phyloP scores from a whole-genome alignment of 2,888 invertebrate genomes.

The Hirtodrosophila confusa region DNA sequence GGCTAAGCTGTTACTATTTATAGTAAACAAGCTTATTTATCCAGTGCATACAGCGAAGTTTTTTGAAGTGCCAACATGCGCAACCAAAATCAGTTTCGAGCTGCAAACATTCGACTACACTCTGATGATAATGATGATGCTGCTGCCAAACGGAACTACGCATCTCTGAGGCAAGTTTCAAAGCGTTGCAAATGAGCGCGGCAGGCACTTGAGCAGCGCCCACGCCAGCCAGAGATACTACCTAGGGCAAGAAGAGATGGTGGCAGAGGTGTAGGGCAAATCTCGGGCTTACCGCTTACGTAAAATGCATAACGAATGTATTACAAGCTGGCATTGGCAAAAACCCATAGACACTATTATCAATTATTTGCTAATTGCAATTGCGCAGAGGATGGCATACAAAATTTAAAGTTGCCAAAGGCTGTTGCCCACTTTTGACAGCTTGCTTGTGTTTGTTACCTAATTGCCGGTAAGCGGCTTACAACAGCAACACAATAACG shows the following conservation, averaged over 20 bases:
- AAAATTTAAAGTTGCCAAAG: background rate
- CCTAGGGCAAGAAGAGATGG: too few relatives aligned
- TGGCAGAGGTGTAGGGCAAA: background rate
- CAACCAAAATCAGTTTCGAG: constrained; percentile 2
- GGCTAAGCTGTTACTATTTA: constrained; percentile 10
- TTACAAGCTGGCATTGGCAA: constrained; percentile 24
- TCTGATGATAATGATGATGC: constrained; percentile 13
- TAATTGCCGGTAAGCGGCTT: constrained; percentile 48
- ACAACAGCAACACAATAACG: constrained; percentile 18
- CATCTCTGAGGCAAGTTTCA: constrained; percentile 36
- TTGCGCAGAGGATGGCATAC: constrained; percentile 33
- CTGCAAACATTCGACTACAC: background rate
- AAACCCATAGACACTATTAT: constrained; percentile 31
- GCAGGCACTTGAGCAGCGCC: constrained; percentile 37
- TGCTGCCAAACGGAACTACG: constrained; percentile 47
- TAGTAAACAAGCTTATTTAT: constrained; percentile 30
- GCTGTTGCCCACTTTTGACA: constrained; percentile 29
- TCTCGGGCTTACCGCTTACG: constrained; percentile 41
- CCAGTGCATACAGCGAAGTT: constrained; percentile 20
- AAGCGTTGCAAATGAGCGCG: constrained; percentile 45
- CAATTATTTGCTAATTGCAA: constrained; percentile 61
- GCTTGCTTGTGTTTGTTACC: constrained; percentile 29
- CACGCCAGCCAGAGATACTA: constrained; percentile 13
- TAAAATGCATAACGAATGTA: constrained; percentile 45
- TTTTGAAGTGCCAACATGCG: constrained; percentile 23